Evolutionary conservation across 2,888 invertebrate genomes (phyloP).

Genomic region (Megastigmus dorsalis): DNA sequence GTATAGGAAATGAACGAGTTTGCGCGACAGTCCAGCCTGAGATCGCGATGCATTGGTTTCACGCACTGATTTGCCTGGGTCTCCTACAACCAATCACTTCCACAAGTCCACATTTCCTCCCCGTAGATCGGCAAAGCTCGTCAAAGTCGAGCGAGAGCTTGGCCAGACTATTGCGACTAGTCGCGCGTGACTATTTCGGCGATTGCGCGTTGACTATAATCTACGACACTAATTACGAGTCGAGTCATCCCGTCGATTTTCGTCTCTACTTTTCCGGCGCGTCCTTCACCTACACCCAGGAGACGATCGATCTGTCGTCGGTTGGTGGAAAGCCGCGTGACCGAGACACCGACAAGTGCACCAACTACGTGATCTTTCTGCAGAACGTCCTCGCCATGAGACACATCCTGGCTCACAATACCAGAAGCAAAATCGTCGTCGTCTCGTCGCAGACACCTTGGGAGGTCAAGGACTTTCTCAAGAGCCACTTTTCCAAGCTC

Average conservation of each 20-base stretch:
- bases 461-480: constrained; percentile 83
- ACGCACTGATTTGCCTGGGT: background rate
- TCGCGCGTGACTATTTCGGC: constrained; percentile 29
- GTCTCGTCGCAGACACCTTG: constrained; percentile 84
- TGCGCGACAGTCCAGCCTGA: background rate
- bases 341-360: constrained; percentile 72
- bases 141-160: constrained; percentile 36
- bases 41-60: background rate
- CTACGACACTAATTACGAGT: constrained; percentile 47
- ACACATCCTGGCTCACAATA: constrained; percentile 79
- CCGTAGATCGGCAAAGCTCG: background rate
- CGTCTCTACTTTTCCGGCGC: constrained; percentile 4
- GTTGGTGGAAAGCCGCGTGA: background rate
- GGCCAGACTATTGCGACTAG: constrained; percentile 17
- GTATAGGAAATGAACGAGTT: too few species aligned
- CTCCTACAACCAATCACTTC: background rate
- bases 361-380: constrained; percentile 82
- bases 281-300: constrained; percentile 23
- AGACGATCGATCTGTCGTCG: constrained; percentile 14
- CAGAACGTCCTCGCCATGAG: constrained; percentile 79
- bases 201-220: constrained; percentile 37
- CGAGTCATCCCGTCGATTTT: constrained; percentile 41
- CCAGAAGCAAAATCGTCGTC: constrained; percentile 80
- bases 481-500: constrained; percentile 78
- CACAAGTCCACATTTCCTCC: background rate